Conservation (phyloP, 2,888 invertebrate species). For the Pasiphila rectangulata region DNA sequence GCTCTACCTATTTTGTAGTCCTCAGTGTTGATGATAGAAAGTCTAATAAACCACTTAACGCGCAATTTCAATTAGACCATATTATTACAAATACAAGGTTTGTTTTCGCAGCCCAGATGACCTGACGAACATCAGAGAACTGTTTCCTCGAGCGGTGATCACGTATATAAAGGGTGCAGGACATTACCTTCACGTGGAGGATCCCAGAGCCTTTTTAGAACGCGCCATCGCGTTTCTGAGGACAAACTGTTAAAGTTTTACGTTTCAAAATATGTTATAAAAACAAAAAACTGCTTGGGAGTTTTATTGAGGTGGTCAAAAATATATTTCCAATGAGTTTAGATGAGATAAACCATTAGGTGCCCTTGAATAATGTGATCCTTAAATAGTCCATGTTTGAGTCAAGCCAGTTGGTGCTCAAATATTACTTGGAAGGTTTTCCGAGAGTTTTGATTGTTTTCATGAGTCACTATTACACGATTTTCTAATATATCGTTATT, state of each 20-base stretch:
- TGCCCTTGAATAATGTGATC: too few species aligned
- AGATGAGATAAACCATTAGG: too few species aligned
- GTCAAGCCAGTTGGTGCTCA: too few species aligned
- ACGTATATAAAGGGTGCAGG: conserved; percentile 53
- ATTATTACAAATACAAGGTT: not conserved
- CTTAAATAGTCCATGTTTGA: too few species aligned
- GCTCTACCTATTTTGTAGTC: too few species aligned
- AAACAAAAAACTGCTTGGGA: not conserved
- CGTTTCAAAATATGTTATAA: not conserved
- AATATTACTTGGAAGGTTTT: too few species aligned
- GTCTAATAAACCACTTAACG: not conserved
- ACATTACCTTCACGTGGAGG: conserved; percentile 58
- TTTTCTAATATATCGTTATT: too few species aligned
- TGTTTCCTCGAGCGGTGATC: conserved; percentile 61
- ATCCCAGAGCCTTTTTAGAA: conserved; percentile 66
- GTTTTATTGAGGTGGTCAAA: too few species aligned
- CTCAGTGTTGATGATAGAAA: too few species aligned
- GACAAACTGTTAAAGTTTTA: conserved; percentile 12
- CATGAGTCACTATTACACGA: too few species aligned
- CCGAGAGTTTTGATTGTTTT: too few species aligned
- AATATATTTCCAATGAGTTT: too few species aligned
- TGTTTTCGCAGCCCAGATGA: conserved; percentile 70
- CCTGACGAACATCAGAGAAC: conserved; percentile 79
- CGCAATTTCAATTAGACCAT: not conserved
- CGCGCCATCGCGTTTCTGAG: conserved; percentile 62